phyloP scores from a whole-genome alignment of 2,113 vertebrate genomes.

The Mormyrus lacerda region DNA sequence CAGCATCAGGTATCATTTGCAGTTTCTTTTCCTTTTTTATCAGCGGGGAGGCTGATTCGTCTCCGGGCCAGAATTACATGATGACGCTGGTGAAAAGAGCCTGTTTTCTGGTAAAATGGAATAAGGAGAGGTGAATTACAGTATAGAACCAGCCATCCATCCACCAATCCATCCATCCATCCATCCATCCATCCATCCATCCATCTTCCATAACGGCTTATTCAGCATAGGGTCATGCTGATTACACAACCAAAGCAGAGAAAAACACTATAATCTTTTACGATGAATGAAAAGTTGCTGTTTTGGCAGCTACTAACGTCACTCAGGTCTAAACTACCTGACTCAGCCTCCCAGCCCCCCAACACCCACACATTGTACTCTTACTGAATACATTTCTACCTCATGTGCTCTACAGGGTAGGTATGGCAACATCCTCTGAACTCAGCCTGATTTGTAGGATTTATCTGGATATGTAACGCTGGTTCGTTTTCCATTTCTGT shows the following conservation, averaged over 20 bases:
- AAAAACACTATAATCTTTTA: background rate
- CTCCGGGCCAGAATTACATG: background rate
- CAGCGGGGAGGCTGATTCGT: background rate
- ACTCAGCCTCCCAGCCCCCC: background rate
- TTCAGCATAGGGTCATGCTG: background rate
- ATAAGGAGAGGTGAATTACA: background rate
- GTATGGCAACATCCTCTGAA: background rate
- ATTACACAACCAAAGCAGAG: background rate
- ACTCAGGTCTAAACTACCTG: background rate
- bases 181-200: background rate
- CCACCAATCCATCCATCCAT: background rate
- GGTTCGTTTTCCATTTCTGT: background rate
- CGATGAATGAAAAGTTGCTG: background rate
- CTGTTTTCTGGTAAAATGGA: background rate
- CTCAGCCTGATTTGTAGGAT: background rate
- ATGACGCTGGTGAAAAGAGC: background rate
- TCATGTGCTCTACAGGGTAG: background rate
- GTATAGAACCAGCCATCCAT: background rate
- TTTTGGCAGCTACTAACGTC: background rate
- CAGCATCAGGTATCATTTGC: background rate
- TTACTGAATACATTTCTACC: background rate
- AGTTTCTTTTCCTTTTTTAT: background rate
- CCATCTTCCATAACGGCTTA: background rate
- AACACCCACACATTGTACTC: background rate
- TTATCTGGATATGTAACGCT: background rate